Evolutionary conservation across 2,113 vertebrate species (phyloP), one percentile per base, ranked within the genome.

Genomic region (Atrichornis clamosus): DNA sequence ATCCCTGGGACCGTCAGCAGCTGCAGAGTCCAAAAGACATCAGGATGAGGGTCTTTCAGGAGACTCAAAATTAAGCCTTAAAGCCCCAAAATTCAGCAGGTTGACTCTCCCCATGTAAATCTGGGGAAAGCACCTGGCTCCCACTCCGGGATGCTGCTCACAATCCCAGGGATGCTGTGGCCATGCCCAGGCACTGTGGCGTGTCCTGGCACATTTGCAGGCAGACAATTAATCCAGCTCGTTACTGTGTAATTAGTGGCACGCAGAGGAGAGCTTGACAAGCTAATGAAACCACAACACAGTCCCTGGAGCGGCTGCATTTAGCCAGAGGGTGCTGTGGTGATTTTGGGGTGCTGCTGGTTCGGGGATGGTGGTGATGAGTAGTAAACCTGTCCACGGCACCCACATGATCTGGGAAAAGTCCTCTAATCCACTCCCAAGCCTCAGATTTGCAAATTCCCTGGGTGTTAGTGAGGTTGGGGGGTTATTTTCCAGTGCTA

Each of bases 241-340:
- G 16, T 87, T 80, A 79, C 27, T 32, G 35, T 59, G 75, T 63
- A 96, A 96, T 97, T 94, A 95, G 85, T 2, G 26, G 56, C 74
- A 87, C 9, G 6, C 0, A 24, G 64, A 80, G 35, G 65, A 72
- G n/a, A 83, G 46, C 33, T 72, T 42, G 11, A 33, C 2, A 0
- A 83, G 59, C 81, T 80, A 69, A 67, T 4, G 18, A 92, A 76
- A 55, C 87, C 87, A 13, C 6, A 2, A 33, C 63, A 13, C 1
- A 3, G 39, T 16, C 10, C 52, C 68, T 20, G 30, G 39, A 46
- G 50, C 30, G 63, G 64, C 47, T 67, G 65, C 27, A 8, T 26
- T 32, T 42, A 87, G 52, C 74, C 3, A 6, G 20, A 44, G 67
- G 65, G 20, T 62, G 89, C 41, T 39, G 79, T 0, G 3, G 60